These are phyloP conservation scores for Cinclus mexicanus DNA, from an alignment of 2,113 vertebrate species.

Conservation along the genomic window DNA sequence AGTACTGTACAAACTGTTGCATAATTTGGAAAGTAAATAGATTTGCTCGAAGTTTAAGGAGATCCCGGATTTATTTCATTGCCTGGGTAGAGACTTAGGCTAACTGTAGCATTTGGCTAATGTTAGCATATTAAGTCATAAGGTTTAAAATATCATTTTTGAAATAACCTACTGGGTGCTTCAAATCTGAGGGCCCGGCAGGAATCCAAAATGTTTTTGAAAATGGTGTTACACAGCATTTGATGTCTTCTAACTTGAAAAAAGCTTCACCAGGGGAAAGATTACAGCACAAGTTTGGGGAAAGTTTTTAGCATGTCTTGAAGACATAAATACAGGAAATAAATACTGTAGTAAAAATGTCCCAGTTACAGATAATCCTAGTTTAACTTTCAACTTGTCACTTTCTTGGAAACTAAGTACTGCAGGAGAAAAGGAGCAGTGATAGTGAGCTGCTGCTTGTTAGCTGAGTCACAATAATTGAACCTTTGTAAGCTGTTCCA, in stretches of 20 bases:
- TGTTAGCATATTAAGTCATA: background rate
- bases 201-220: background rate
- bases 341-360: conserved; percentile 19
- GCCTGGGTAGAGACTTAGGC: background rate
- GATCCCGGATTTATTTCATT: background rate
- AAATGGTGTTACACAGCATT: background rate
- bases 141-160: background rate
- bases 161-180: background rate
- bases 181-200: background rate
- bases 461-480: conserved; percentile 12
- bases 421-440: background rate
- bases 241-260: background rate
- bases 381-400: background rate
- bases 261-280: background rate
- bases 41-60: background rate
- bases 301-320: background rate
- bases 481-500: background rate
- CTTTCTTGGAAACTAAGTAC: background rate
- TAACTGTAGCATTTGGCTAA: background rate
- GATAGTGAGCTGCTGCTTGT: background rate
- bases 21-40: background rate
- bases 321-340: conserved; percentile 9
- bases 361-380: background rate
- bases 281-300: background rate
- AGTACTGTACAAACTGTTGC: background rate